phyloP scores from a whole-genome alignment of 1,140 invertebrate genomes.

The Palaemon carinicauda region DNA sequence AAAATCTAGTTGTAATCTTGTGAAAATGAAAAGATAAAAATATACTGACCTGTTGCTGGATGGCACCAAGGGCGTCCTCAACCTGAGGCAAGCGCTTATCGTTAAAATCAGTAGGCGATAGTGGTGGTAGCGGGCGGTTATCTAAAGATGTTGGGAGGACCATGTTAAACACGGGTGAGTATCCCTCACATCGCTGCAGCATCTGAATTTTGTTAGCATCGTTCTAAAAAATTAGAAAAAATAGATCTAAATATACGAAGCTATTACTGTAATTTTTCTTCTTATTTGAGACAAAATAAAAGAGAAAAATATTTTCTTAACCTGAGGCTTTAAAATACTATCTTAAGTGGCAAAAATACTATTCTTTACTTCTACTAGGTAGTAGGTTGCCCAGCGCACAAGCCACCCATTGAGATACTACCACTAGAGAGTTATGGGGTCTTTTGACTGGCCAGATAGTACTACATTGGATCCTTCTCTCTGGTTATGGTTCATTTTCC shows the following conservation, averaged over 20 bases:
- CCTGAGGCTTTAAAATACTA: too few relatives aligned
- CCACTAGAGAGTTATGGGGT: too few relatives aligned
- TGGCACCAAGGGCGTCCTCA: slow-evolving; percentile 22
- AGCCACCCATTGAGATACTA: too few relatives aligned
- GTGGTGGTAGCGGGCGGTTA: slow-evolving; percentile 29
- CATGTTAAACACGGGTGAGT: slow-evolving; percentile 43
- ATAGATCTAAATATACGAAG: background rate
- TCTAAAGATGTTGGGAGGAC: slow-evolving; percentile 39
- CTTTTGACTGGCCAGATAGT: too few relatives aligned
- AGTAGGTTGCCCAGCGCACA: too few relatives aligned
- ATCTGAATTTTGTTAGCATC: slow-evolving; percentile 42
- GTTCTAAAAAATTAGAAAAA: background rate
- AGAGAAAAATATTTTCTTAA: background rate
- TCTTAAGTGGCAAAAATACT: too few relatives aligned
- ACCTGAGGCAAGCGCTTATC: slow-evolving; percentile 15
- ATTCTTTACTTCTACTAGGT: too few relatives aligned
- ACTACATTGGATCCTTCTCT: too few relatives aligned
- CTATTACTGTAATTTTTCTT: background rate
- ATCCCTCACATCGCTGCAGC: slow-evolving; percentile 36
- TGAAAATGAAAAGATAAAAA: background rate
- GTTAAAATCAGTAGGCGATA: slow-evolving; percentile 36
- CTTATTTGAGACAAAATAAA: background rate
- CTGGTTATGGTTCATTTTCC: too few relatives aligned
- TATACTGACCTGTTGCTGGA: slow-evolving; percentile 38
- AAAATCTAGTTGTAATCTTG: too few relatives aligned